phyloP scores from a whole-genome alignment of 2,113 vertebrate genomes.

The Galbula dea region DNA sequence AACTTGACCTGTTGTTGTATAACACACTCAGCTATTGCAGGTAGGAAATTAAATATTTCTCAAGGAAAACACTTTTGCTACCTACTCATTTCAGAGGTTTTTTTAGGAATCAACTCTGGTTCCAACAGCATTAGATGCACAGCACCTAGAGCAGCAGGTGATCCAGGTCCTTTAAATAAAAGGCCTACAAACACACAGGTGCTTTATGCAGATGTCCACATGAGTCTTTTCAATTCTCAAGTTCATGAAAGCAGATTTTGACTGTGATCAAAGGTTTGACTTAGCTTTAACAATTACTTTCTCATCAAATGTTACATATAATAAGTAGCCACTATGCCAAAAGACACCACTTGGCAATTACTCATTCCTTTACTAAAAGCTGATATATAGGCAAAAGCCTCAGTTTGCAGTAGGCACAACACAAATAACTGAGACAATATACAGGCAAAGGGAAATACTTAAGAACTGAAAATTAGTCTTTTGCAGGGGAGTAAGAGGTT shows the following conservation, averaged over 20 bases:
- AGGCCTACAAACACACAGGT: neutral
- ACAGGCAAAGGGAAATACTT: neutral
- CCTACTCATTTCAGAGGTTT: neutral
- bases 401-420: neutral
- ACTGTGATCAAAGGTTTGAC: neutral
- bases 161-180: neutral
- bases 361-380: neutral
- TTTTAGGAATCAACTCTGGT: neutral
- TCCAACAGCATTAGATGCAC: neutral
- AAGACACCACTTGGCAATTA: neutral
- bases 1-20: neutral
- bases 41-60: neutral
- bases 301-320: neutral
- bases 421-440: neutral
- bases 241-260: neutral
- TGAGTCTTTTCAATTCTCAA: neutral
- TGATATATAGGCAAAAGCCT: neutral
- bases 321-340: neutral
- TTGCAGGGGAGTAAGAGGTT: neutral
- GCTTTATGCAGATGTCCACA: neutral
- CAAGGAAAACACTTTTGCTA: neutral
- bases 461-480: neutral
- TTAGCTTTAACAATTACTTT: neutral
- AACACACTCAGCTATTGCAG: neutral
- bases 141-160: neutral